phyloP scores from a whole-genome alignment of 2,113 vertebrate species.

The Apodemus speciosus region DNA sequence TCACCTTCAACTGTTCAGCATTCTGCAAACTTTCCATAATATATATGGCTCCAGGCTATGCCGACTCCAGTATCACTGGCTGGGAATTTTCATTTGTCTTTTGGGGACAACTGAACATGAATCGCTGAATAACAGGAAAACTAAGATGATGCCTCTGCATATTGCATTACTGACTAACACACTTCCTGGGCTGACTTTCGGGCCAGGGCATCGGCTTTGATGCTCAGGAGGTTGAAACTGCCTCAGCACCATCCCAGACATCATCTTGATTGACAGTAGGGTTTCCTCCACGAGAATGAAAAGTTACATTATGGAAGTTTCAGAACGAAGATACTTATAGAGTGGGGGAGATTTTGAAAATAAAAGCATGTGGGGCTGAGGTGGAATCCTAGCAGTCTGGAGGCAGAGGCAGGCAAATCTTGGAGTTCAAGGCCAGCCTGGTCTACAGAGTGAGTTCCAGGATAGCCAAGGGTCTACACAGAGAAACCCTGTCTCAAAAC shows the following conservation, averaged over 20 bases:
- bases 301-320: not conserved
- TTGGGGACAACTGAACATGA: not conserved
- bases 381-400: not conserved
- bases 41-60: not conserved
- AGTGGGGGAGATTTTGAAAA: not conserved
- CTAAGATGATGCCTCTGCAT: not conserved
- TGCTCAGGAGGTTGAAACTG: not conserved
- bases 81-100: not conserved
- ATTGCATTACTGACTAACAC: not conserved
- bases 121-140: not conserved
- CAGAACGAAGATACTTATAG: not conserved
- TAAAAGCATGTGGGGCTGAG: not conserved
- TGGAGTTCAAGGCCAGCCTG: no score
- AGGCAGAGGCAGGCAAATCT: not conserved
- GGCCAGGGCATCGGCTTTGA: not conserved
- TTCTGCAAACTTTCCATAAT: not conserved
- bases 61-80: not conserved
- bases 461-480: not conserved
- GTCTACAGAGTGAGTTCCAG: not conserved
- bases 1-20: not conserved
- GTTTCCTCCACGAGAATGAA: not conserved
- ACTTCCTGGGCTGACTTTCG: not conserved
- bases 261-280: not conserved
- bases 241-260: not conserved
- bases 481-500: not conserved